Percentiles rank a stretch among this genome's conserved stretches.
phyloP scores from a whole-genome alignment of 2,888 invertebrate species.

The Chrysopilus asiliformis region DNA sequence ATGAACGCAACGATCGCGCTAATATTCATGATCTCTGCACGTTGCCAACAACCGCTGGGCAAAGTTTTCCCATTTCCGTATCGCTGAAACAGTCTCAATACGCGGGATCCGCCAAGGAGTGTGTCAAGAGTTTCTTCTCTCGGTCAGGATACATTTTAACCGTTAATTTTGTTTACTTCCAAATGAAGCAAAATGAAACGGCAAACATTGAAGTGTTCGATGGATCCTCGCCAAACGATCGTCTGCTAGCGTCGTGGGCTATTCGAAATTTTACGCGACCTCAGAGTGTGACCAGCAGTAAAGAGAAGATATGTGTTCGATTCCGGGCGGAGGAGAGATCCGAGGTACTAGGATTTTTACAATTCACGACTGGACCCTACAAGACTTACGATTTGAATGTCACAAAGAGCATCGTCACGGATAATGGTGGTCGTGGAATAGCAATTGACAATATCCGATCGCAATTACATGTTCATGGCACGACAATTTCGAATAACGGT shows the following conservation, averaged over 20 bases:
- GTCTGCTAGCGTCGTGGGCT: conserved; percentile 53
- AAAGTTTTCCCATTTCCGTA: conserved; percentile 76
- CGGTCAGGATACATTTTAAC: conserved; percentile 69
- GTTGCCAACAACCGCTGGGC: conserved; percentile 66
- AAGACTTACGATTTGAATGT: conserved; percentile 80
- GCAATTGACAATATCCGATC: conserved; percentile 84
- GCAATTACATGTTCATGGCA: conserved; percentile 71
- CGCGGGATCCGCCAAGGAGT: conserved; percentile 53
- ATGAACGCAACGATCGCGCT: conserved; percentile 58
- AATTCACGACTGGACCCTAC: conserved; percentile 61
- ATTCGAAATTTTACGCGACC: conserved; percentile 78
- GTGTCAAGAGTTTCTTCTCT: conserved; percentile 69
- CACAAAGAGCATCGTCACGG: conserved; percentile 67
- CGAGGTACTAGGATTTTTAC: conserved; percentile 62
- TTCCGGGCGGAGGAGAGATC: conserved; percentile 61
- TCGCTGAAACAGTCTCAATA: conserved; percentile 68
- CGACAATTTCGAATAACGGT: conserved; percentile 72
- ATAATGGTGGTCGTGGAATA: conserved; percentile 91
- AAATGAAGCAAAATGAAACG: conserved; percentile 60
- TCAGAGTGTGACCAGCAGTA: conserved; percentile 72
- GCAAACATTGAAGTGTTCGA: conserved; percentile 66
- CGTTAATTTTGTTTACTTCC: conserved; percentile 69
- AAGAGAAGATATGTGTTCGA: conserved; percentile 65
- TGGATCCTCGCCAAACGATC: conserved; percentile 56
- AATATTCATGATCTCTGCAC: conserved; percentile 77